Conservation (phyloP, 2,888 invertebrate species). For the Drosophila atripex region DNA sequence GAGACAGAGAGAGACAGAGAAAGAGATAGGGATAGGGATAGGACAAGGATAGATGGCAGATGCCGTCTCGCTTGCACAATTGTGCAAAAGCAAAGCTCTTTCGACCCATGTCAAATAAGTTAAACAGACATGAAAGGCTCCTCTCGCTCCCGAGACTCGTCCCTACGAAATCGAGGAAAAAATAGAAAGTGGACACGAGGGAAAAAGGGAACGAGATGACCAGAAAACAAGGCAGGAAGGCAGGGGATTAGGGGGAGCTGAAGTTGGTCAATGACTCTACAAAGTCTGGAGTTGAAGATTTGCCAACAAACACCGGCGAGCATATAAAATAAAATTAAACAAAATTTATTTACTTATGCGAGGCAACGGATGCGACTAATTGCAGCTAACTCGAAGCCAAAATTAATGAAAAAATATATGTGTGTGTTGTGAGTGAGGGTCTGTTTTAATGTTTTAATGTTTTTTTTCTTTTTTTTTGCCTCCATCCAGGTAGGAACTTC, state of each 20-base stretch:
- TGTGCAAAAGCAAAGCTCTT: constrained; percentile 14
- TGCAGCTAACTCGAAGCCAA: constrained; percentile 62
- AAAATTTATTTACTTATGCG: constrained; percentile 51
- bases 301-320: constrained; percentile 38
- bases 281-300: constrained; percentile 51
- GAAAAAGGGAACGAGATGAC: constrained; percentile 11
- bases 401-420: constrained; percentile 49
- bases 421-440: background rate
- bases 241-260: constrained; percentile 4
- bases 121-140: constrained; percentile 55
- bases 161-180: constrained; percentile 37
- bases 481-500: constrained; percentile 26
- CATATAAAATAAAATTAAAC: constrained; percentile 42
- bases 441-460: background rate
- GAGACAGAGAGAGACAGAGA: constrained; percentile 4
- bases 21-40: background rate
- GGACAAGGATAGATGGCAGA: constrained; percentile 12
- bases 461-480: constrained; percentile 17
- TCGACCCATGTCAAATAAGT: constrained; percentile 76
- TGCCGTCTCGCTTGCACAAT: constrained; percentile 21
- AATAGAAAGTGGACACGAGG: constrained; percentile 38
- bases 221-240: background rate
- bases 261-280: constrained; percentile 67
- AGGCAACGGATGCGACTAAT: constrained; percentile 69
- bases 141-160: constrained; percentile 13